A percentile compares a stretch with the other conserved stretches of the same genome.
These are phyloP conservation scores for Gobius niger DNA, from an alignment of 2,113 vertebrate species.

Conservation along the genomic window DNA sequence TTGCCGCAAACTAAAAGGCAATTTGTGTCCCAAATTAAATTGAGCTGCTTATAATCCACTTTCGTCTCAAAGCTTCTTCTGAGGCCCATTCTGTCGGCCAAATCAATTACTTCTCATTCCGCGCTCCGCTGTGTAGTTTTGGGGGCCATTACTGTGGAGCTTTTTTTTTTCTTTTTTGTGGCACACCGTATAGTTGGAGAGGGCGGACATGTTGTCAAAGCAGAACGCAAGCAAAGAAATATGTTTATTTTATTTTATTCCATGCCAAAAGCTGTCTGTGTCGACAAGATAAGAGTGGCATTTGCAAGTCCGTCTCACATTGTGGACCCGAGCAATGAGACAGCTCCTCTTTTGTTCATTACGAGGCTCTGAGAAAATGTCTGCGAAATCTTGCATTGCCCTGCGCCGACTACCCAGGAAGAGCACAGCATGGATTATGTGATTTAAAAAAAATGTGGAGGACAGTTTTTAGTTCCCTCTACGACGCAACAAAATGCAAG, in stretches of 20 bases:
- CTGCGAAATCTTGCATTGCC: too few relatives aligned
- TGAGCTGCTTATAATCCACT: conserved; percentile 36
- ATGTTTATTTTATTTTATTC: not conserved
- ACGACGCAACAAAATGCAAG: too few relatives aligned
- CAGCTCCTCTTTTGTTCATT: not conserved
- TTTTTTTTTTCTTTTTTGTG: conserved; percentile 16
- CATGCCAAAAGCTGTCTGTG: not conserved
- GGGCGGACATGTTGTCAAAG: conserved; percentile 44
- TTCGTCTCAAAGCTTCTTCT: conserved; percentile 18
- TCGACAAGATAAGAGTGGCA: not conserved
- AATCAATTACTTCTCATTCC: conserved; percentile 47
- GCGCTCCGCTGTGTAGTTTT: conserved; percentile 28
- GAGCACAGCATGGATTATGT: too few relatives aligned
- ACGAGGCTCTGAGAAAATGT: too few relatives aligned
- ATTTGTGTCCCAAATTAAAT: conserved; percentile 42
- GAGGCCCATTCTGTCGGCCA: conserved; percentile 22
- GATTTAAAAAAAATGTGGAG: too few relatives aligned
- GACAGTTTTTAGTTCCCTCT: too few relatives aligned
- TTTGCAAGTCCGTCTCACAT: not conserved
- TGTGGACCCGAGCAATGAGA: not conserved
- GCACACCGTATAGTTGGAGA: conserved; percentile 51
- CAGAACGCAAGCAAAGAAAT: conserved; percentile 11
- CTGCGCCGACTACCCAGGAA: too few relatives aligned
- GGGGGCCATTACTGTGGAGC: conserved; percentile 28
- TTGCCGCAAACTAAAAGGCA: conserved; percentile 9